These are phyloP conservation scores for Apteryx owenii DNA, from an alignment of 2,113 vertebrate genomes.

Conservation along the genomic window DNA sequence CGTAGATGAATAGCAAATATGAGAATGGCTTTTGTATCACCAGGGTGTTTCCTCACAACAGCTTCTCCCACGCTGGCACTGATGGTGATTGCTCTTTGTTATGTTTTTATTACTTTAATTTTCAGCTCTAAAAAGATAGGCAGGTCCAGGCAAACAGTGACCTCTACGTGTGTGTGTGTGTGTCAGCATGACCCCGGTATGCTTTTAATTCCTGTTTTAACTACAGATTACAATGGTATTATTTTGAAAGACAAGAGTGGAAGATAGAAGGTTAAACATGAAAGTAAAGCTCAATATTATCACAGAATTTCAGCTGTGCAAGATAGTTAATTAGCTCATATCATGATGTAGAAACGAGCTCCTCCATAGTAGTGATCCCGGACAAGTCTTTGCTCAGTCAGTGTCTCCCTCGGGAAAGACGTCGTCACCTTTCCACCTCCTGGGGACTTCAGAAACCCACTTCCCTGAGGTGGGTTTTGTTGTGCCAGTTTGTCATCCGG, in stretches of 20 bases:
- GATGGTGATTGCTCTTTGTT: fast-evolving
- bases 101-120: fast-evolving
- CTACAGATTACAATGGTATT: fast-evolving
- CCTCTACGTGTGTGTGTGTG: neutral
- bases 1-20: fast-evolving
- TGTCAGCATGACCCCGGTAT: fast-evolving
- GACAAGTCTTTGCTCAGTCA: neutral
- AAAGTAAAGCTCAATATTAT: fast-evolving
- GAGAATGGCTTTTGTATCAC: fast-evolving
- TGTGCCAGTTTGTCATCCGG: fast-evolving
- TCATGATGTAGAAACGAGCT: fast-evolving
- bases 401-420: neutral
- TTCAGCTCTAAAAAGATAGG: fast-evolving
- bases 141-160: neutral
- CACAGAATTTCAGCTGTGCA: neutral
- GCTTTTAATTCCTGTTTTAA: neutral
- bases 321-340: neutral
- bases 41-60: too few species aligned
- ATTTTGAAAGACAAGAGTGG: neutral
- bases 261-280: fast-evolving
- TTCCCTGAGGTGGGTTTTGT: neutral
- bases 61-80: fast-evolving
- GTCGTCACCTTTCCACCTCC: neutral
- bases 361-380: neutral
- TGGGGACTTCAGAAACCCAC: neutral